Base-by-base conservation (phyloP, 2,113 vertebrate genomes). In the Macquaria ambigua region DNA sequence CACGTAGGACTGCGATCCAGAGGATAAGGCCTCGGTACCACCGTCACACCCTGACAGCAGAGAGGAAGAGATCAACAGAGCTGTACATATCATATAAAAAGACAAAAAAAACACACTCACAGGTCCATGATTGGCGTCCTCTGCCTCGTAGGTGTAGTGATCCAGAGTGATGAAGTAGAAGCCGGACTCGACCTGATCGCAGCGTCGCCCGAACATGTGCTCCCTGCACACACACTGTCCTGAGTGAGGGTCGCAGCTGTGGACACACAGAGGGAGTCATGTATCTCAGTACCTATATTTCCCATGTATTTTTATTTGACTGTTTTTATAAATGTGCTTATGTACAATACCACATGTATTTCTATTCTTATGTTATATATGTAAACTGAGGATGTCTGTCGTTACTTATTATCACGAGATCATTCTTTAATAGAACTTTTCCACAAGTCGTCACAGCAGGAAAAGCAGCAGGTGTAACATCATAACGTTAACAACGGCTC, bases 101-200 rank as follows among this genome's bases (percentile, higher is more conserved):
- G 0, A 8, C 0, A 6, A 6, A 74, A 6, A 6, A 74, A 21
- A 50, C 28, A 11, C 28, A 96, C 97, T 97, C 91, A 99, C 98
- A 0, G 97, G 97, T 52, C 97, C 97, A 41, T 97, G 94, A 71
- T 63, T 87, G 85, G 97, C 97, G 56, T 97, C 97, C 87, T 99
- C 98, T 0, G 98, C 98, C 91, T 99, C 98, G 0, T 98, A 99
- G 73, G 96, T 97, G 95, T 99, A 99, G 94, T 99, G 97, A 83
- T 99, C 98, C 41, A 99, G 94, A 1, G 96, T 94, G 76, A 97
- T 96, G 77, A 98, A 97, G 92, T 97, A 99, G 94, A 97, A 99
- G 21, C 98, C 98, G 1, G 98, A 96, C 59, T 98, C 96, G 21
- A 99, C 94, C 82, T 97, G 96, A 48, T 95, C 93, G 81, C 98